Evolutionary conservation across 2,888 invertebrate genomes (phyloP).

Genomic region (Teinopalpus imperialis): DNA sequence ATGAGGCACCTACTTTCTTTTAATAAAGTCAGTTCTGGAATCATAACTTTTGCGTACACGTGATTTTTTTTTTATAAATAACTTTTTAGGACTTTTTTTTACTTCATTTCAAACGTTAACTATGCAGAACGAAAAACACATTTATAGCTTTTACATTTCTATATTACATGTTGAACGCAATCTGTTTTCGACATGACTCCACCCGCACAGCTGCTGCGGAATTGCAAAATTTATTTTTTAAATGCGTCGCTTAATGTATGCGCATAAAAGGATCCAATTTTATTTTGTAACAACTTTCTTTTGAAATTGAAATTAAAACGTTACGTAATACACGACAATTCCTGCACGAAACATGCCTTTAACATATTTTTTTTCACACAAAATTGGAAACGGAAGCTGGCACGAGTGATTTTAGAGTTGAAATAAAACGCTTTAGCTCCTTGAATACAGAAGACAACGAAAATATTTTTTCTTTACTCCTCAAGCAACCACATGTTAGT

Average conservation of each 20-base stretch:
- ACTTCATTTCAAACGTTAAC: slow-evolving; percentile 1
- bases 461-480: slow-evolving; percentile 10
- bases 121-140: slow-evolving; percentile 16
- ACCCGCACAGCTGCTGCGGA: slow-evolving; percentile 21
- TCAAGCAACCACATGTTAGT: slow-evolving; percentile 15
- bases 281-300: slow-evolving; percentile 26
- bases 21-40: no score
- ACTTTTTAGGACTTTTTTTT: no score
- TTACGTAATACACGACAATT: slow-evolving; percentile 9
- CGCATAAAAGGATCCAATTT: slow-evolving; percentile 73
- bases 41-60: no score
- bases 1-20: no score
- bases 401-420: slow-evolving; percentile 17
- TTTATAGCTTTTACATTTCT: slow-evolving; percentile 5
- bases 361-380: slow-evolving; percentile 6
- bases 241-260: slow-evolving; percentile 62
- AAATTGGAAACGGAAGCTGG: slow-evolving; percentile 7
- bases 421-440: slow-evolving; percentile 21
- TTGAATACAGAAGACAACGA: slow-evolving; percentile 9
- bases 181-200: slow-evolving; percentile 26
- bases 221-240: slow-evolving; percentile 36
- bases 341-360: background rate
- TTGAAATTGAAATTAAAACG: slow-evolving; percentile 23
- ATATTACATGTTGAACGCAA: slow-evolving; percentile 15
- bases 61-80: no score